Conservation (phyloP, 2,797 vertebrate genomes). For the Sciurus vulgaris region DNA sequence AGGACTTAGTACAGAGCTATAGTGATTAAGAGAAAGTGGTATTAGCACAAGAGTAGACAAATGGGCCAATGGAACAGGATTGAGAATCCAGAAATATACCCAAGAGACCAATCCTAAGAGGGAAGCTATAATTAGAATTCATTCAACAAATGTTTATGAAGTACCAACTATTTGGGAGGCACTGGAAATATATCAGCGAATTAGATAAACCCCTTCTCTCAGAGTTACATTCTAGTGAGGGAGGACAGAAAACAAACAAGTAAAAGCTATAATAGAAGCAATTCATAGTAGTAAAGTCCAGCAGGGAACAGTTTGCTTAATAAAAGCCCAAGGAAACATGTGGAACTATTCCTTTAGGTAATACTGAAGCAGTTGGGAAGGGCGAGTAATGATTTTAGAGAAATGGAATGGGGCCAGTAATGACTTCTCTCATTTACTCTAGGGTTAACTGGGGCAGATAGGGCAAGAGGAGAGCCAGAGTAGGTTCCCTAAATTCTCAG, state of each 20-base stretch:
- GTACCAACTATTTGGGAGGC: background rate
- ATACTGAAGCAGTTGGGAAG: background rate
- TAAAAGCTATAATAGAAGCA: conserved; percentile 16
- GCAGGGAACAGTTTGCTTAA: conserved; percentile 19
- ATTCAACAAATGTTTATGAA: conserved; percentile 20
- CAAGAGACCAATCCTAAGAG: background rate
- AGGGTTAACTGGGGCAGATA: background rate
- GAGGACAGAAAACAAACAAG: background rate
- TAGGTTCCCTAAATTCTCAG: background rate
- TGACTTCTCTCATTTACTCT: background rate
- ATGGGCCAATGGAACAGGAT: conserved; percentile 23
- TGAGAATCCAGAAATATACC: conserved; percentile 18
- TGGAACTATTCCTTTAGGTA: background rate
- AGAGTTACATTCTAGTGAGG: conserved; percentile 17
- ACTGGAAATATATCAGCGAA: conserved; percentile 11
- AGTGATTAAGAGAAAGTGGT: background rate
- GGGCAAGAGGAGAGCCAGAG: background rate
- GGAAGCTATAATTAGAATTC: conserved; percentile 52
- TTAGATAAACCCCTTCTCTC: background rate
- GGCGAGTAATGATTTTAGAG: background rate
- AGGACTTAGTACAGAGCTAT: background rate
- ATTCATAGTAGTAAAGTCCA: conserved; percentile 25
- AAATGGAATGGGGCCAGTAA: background rate
- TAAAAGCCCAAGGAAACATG: background rate
- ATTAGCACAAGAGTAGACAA: background rate